Base-by-base conservation (phyloP, 2,797 vertebrate species). In the Anabacerthia variegaticeps region DNA sequence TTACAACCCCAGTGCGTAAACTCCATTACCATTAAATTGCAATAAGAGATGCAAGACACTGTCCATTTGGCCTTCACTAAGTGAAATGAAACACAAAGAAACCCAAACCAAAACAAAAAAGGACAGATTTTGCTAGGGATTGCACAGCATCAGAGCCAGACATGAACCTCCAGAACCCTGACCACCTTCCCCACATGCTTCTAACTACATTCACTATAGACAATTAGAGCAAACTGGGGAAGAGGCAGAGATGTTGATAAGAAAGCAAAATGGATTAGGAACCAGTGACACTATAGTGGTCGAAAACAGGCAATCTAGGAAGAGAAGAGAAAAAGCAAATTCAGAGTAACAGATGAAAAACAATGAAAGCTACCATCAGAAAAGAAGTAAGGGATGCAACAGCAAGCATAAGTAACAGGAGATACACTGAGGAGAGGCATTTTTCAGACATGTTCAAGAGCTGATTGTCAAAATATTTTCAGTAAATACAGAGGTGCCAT, bases 401-500 rank as follows among this genome's bases (percentile, higher is more conserved):
- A 84, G 46, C 32, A 86, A 92, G 20, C n/a, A n/a, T 61, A 92
- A 78, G 28, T 73, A 63, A 84, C 9, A 82, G 36, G 24, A 86
- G 27, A 76, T 28, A 18, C 30, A 66, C 20, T 22, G 56, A 86
- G 36, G 41, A 75, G 66, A 92, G 27, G 49, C 18, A 63, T 81
- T 93, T 92, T 94, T 73, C 67, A 86, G 58, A 78, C 43, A 69
- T 12, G 6, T 67, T 88, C 79, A 89, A 63, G 10, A 92, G 58
- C 21, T 85, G 61, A 48, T 32, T 69, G 44, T 81, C 37, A 79
- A 93, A 92, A 73, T 62, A 69, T 55, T 93, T 79, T 49, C 69
- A 92, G 69, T 69, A 88, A 91, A 91, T 44, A 85, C 37, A 46
- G 20, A 84, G 67, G 75, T 7, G 7, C 39, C 12, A 4, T 9